Evolutionary conservation across 2,888 invertebrate genomes (phyloP).

Genomic region (Drosophila villosipedis): DNA sequence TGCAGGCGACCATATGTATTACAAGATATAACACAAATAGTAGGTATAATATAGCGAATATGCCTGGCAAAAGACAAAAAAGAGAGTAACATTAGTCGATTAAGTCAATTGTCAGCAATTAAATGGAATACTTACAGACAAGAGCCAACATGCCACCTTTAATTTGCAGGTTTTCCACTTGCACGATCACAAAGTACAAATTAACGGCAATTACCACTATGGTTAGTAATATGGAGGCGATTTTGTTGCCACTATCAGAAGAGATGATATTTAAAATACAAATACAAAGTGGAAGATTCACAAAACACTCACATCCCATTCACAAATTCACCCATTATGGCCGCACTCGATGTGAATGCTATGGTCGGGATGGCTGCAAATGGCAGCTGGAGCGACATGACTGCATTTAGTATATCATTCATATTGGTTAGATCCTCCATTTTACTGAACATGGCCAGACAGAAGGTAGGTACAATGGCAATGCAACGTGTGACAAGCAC

Average conservation of each 20-base stretch:
- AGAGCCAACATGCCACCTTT: conserved; percentile 85
- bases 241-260: conserved; percentile 88
- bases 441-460: conserved; percentile 89
- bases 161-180: conserved; percentile 86
- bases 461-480: conserved; percentile 91
- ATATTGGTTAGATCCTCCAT: conserved; percentile 90
- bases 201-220: conserved; percentile 91
- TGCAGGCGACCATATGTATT: conserved; percentile 89
- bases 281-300: neutral
- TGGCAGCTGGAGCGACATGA: conserved; percentile 94
- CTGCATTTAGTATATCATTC: conserved; percentile 94
- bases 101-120: neutral
- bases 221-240: conserved; percentile 89
- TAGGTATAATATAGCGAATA: conserved; percentile 89
- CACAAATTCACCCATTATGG: conserved; percentile 94
- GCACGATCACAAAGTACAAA: conserved; percentile 90
- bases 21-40: conserved; percentile 91
- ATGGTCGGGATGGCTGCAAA: conserved; percentile 95
- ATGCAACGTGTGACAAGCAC: conserved; percentile 93
- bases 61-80: conserved; percentile 71
- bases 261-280: neutral
- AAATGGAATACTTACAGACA: conserved; percentile 81
- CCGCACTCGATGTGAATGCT: conserved; percentile 92
- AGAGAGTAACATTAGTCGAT: conserved; percentile 9
- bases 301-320: conserved; percentile 89